A percentile compares a stretch with the other conserved stretches of the same genome.
These are phyloP conservation scores for Sebastes vulpes DNA, from an alignment of 2,797 vertebrate species.

Conservation along the genomic window DNA sequence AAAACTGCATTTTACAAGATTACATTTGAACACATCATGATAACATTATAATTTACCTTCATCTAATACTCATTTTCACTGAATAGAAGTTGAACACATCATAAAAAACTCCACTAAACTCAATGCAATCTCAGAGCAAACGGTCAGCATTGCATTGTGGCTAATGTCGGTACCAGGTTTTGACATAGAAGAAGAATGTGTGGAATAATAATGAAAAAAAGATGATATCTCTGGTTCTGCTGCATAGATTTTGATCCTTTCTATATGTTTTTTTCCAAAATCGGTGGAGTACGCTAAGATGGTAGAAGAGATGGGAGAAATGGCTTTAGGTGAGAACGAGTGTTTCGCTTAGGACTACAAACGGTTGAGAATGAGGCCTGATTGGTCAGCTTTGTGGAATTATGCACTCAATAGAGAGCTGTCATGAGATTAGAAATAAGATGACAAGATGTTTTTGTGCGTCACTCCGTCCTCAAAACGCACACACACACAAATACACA, in stretches of 20 bases:
- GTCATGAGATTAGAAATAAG: slow-evolving; percentile 42
- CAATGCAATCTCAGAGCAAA: not conserved
- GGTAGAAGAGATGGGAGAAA: not conserved
- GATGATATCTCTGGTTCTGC: not conserved
- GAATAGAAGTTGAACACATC: too few species aligned
- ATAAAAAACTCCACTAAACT: too few species aligned
- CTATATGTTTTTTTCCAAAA: too few species aligned
- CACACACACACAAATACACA: slow-evolving; percentile 3
- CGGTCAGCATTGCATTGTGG: not conserved
- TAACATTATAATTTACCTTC: too few species aligned
- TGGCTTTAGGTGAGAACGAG: not conserved
- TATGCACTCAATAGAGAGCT: slow-evolving; percentile 7
- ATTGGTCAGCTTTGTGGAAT: not conserved
- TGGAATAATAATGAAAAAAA: not conserved
- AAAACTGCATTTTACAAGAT: too few species aligned
- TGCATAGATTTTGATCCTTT: too few species aligned
- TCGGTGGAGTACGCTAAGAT: too few species aligned
- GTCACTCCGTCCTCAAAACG: not conserved
- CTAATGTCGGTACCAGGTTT: not conserved
- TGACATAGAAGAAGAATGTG: not conserved
- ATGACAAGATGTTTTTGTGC: slow-evolving; percentile 40
- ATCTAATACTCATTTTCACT: too few species aligned
- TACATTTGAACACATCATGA: too few species aligned
- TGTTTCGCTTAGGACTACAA: not conserved
- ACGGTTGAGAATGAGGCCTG: not conserved